Percentiles rank a stretch among this genome's conserved stretches.
These are phyloP conservation scores for Galeruca laticollis DNA, from an alignment of 2,888 invertebrate genomes.

Conservation along the genomic window DNA sequence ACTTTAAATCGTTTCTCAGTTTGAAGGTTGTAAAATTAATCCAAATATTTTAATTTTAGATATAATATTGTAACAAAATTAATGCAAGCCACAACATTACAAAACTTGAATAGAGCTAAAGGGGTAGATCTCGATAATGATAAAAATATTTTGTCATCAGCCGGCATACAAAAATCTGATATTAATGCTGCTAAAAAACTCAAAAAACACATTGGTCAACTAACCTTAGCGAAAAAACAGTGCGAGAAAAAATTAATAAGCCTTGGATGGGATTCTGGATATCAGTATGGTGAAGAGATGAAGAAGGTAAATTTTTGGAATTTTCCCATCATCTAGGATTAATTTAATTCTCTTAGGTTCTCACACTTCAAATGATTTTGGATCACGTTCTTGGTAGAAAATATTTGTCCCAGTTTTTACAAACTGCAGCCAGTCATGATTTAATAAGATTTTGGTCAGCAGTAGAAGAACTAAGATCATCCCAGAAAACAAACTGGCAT, in stretches of 20 bases:
- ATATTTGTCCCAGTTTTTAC: constrained; percentile 84
- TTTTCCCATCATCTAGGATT: background rate
- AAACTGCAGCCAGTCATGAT: constrained; percentile 86
- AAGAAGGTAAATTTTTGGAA: constrained; percentile 50
- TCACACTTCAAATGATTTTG: constrained; percentile 80
- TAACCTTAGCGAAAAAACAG: constrained; percentile 83
- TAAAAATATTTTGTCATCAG: constrained; percentile 67
- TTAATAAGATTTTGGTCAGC: constrained; percentile 88
- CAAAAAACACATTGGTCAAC: constrained; percentile 85
- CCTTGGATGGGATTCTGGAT: constrained; percentile 82
- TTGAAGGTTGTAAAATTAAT: background rate
- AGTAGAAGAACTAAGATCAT: constrained; percentile 84
- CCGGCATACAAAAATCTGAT: constrained; percentile 79
- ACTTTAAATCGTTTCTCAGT: too few species aligned
- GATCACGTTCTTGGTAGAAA: constrained; percentile 85
- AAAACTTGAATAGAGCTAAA: constrained; percentile 89
- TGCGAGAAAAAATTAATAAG: constrained; percentile 82
- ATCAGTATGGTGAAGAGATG: constrained; percentile 58
- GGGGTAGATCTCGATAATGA: constrained; percentile 79
- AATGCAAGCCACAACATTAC: constrained; percentile 93
- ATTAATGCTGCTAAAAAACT: constrained; percentile 84
- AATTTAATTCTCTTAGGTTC: constrained; percentile 68
- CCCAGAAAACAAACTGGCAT: constrained; percentile 84
- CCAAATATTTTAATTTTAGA: constrained; percentile 63
- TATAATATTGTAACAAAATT: constrained; percentile 92